Base-by-base conservation (phyloP, 2,888 invertebrate species). In the Ypsolopha sequella region DNA sequence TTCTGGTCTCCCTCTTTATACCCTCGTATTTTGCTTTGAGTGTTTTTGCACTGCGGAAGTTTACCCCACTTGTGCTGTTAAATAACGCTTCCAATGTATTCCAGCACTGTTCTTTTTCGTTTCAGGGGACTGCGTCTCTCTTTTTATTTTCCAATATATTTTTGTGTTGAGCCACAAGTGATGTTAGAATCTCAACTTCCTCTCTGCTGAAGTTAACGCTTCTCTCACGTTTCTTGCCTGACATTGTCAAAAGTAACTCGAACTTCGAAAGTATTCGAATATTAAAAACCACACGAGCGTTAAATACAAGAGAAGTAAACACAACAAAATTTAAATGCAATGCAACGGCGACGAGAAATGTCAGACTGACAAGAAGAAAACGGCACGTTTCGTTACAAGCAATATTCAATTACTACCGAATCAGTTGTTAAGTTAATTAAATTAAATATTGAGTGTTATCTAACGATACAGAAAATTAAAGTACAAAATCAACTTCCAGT, bases 1-100 rank as follows among this genome's bases (percentile, higher is more conserved):
- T 45, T 33, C 45, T 14, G 8, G 45, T 45, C 33, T 45, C 45
- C n/a, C 45, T 45, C 34, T 45, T 45, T 14, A 45, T 14, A n/a
- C 33, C 45, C n/a, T 45, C 45, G n/a, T 45, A 45, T 45, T 45
- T 45, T 45, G 34, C 8, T 45, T 45, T 45, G 9, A 45, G 45
- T 9, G 7, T 24, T 45, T 45, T 45, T 7, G 24, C 33, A n/a
- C 2, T 9, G 9, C 45, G 45, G n/a, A 24, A 45, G 3, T 1
- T 45, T 9, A n/a, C 34, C 7, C 45, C 45, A 45, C 41, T 9
- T 6, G 9, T 9, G 36, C 36, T 36, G 36, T 36, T 36, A 9
- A 36, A 36, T 9, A 7, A 9, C 7, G 36, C 36, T 9, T 36
- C 36, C 9, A 36, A 7, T 6, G 36, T 36, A 6, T 7, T 9